Evolutionary conservation across 2,888 invertebrate species (phyloP).

Genomic region (Acanthosepion esculentum): DNA sequence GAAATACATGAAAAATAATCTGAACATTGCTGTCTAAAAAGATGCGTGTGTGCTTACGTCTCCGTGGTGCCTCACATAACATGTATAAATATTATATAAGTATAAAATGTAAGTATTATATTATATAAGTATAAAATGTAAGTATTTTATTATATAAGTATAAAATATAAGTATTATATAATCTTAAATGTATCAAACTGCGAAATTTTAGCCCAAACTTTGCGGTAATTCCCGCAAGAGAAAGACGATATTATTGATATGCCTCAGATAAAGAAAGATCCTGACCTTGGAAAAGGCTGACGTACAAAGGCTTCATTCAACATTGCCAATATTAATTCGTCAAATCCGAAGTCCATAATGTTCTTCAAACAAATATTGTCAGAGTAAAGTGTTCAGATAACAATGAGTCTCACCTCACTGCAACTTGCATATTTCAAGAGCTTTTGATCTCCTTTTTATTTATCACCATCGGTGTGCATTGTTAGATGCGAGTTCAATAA

Average conservation of each 20-base stretch:
- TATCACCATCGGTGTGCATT: neutral
- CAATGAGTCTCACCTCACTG: slow-evolving; percentile 16
- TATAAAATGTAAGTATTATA: too few relatives aligned
- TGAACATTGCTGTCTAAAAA: too few relatives aligned
- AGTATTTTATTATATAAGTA: too few relatives aligned
- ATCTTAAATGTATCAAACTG: neutral
- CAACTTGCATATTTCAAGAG: slow-evolving; percentile 16
- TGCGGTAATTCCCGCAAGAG: neutral
- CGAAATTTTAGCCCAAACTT: neutral
- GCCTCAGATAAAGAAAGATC: neutral
- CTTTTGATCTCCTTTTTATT: neutral
- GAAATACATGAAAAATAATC: too few relatives aligned
- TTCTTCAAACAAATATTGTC: neutral
- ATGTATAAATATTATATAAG: too few relatives aligned
- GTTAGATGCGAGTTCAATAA: neutral
- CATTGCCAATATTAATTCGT: slow-evolving; percentile 18
- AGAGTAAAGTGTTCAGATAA: neutral
- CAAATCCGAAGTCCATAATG: neutral
- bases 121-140: too few relatives aligned
- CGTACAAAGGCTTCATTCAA: neutral
- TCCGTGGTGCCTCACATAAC: too few relatives aligned
- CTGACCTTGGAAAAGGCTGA: neutral
- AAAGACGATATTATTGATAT: neutral
- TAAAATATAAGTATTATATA: too few relatives aligned
- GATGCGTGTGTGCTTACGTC: too few relatives aligned